Percentiles rank a stretch among this genome's conserved stretches.
These are phyloP conservation scores for Madoqua kirkii DNA, from an alignment of 2,113 vertebrate genomes.

Conservation along the genomic window DNA sequence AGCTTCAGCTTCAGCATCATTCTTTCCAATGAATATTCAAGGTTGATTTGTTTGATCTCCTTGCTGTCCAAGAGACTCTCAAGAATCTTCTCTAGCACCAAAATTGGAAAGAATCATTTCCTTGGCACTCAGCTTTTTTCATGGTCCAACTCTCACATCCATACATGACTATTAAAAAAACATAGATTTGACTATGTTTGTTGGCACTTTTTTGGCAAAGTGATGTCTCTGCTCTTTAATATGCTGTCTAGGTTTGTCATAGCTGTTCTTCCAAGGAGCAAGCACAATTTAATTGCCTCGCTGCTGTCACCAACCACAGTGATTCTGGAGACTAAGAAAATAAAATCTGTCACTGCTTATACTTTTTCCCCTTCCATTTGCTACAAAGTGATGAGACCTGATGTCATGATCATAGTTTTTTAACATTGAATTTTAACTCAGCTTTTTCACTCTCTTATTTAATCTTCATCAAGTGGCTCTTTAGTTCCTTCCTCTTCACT, in stretches of 20 bases:
- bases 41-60: background rate
- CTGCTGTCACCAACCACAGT: background rate
- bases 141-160: background rate
- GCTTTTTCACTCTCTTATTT: background rate
- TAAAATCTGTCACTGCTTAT: background rate
- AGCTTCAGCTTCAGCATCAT: background rate
- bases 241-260: background rate
- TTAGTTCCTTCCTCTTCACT: background rate
- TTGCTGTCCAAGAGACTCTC: background rate
- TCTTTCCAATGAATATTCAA: background rate
- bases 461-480: background rate
- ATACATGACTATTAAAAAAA: background rate
- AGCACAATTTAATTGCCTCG: background rate
- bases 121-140: background rate
- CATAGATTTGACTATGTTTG: background rate
- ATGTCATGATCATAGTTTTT: background rate
- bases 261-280: background rate
- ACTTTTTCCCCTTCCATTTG: background rate
- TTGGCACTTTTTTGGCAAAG: background rate
- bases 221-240: background rate
- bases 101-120: background rate
- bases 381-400: background rate
- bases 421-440: background rate
- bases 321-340: background rate
- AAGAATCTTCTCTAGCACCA: background rate